These are phyloP conservation scores for Aphis craccivora DNA, from an alignment of 1,140 invertebrate species.

Conservation along the genomic window DNA sequence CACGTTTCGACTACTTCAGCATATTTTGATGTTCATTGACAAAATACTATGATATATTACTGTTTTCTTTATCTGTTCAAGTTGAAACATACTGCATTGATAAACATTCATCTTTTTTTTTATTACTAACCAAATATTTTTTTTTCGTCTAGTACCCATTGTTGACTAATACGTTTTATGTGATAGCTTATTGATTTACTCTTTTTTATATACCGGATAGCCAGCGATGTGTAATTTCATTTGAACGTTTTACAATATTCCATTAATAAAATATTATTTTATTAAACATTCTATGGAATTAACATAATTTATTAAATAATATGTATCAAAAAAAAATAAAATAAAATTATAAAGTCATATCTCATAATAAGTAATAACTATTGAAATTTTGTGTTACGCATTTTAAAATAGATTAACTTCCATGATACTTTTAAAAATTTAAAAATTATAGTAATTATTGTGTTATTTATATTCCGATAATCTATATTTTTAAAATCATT, in stretches of 20 bases:
- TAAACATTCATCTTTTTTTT: neutral
- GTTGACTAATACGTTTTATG: neutral
- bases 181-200: neutral
- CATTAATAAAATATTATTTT: neutral
- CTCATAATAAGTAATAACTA: neutral
- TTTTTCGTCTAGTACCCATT: neutral
- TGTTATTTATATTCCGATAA: neutral
- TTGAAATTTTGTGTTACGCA: neutral
- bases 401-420: neutral
- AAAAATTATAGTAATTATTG: neutral
- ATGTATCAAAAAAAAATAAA: neutral
- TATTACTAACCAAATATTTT: neutral
- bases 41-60: neutral
- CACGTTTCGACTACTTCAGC: neutral
- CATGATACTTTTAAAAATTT: neutral
- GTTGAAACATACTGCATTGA: neutral
- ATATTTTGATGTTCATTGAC: neutral
- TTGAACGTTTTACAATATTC: neutral
- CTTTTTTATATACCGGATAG: neutral
- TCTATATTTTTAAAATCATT: neutral
- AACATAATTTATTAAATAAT: neutral
- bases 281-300: neutral
- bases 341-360: neutral
- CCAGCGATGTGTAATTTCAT: neutral
- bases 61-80: neutral